These are phyloP conservation scores for Chaetura pelagica DNA, from an alignment of 2,113 vertebrate genomes.

Conservation along the genomic window DNA sequence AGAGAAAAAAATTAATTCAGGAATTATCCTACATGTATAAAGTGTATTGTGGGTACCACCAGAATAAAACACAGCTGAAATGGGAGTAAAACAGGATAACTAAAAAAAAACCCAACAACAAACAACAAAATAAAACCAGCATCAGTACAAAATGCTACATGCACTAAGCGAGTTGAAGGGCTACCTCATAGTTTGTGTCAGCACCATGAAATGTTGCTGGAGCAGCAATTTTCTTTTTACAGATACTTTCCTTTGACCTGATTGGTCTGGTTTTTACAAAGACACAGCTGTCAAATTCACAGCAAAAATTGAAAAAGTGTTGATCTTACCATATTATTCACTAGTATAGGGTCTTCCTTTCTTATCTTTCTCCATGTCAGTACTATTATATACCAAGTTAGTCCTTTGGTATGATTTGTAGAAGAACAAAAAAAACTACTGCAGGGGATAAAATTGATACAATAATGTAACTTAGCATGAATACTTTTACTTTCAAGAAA, in stretches of 20 bases:
- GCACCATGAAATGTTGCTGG: neutral
- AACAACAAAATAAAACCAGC: neutral
- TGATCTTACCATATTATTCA: neutral
- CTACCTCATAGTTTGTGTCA: neutral
- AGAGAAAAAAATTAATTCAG: neutral
- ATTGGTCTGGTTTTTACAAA: neutral
- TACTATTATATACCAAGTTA: slow-evolving; percentile 27
- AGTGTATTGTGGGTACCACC: neutral
- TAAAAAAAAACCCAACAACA: neutral
- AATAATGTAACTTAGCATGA: neutral
- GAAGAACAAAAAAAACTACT: neutral
- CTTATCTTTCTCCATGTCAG: neutral
- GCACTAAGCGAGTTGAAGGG: neutral
- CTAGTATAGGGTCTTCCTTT: neutral
- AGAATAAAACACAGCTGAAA: neutral
- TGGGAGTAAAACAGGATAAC: neutral
- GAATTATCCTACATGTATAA: neutral
- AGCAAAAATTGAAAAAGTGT: slow-evolving; percentile 28
- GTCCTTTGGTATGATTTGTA: neutral
- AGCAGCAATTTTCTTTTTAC: neutral
- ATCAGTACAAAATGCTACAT: neutral
- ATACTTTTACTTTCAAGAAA: neutral
- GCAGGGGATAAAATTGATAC: neutral
- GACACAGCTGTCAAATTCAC: neutral
- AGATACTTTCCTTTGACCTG: slow-evolving; percentile 37